phyloP scores from a whole-genome alignment of 2,797 vertebrate species.

The Clamator glandarius region DNA sequence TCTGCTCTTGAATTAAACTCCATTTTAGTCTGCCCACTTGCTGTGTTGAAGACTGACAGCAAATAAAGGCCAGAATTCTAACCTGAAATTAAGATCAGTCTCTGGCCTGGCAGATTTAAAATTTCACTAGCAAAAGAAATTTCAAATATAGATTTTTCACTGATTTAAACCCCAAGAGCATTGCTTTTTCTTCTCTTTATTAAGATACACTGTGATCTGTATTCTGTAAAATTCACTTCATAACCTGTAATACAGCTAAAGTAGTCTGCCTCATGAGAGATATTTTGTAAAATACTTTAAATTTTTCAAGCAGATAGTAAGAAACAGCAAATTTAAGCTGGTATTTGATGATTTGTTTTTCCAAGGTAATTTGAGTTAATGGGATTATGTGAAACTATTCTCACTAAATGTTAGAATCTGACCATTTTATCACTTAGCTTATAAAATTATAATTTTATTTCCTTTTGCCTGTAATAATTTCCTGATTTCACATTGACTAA shows the following conservation, averaged over 20 bases:
- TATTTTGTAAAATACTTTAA: not conserved
- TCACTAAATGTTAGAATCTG: not conserved
- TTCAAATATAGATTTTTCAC: not conserved
- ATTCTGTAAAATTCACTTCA: not conserved
- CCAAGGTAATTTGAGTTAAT: conserved; percentile 25
- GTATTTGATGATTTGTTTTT: conserved; percentile 1
- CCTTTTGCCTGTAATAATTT: not conserved
- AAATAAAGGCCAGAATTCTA: not conserved
- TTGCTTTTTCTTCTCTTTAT: not conserved
- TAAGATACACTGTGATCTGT: not conserved
- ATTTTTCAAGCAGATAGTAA: not conserved
- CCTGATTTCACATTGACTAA: not conserved
- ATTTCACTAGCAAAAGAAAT: not conserved
- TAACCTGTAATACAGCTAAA: not conserved
- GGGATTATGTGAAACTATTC: not conserved
- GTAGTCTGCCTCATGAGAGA: not conserved
- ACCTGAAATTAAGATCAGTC: not conserved
- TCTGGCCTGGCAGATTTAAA: not conserved
- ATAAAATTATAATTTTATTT: not conserved
- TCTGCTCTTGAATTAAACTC: not conserved
- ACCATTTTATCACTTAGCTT: not conserved
- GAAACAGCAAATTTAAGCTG: not conserved
- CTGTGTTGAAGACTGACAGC: not conserved
- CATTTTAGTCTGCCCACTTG: not conserved
- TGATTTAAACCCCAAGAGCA: not conserved